Percentiles rank a stretch among this genome's conserved stretches.
Conservation (phyloP, 2,797 vertebrate species). For the Pterois miles region DNA sequence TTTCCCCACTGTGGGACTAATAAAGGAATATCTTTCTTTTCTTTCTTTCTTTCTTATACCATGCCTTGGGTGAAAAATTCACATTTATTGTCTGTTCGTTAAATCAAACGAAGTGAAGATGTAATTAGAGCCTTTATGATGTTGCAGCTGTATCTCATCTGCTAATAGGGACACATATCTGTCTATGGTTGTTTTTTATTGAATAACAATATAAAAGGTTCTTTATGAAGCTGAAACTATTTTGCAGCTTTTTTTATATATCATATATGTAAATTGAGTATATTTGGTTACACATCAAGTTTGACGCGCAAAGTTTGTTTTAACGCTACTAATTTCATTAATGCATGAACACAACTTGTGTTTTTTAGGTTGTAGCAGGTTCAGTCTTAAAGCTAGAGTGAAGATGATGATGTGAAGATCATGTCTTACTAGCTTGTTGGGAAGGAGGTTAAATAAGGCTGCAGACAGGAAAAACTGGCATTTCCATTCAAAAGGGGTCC, state of each 20-base stretch:
- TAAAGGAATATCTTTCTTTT: too few relatives aligned
- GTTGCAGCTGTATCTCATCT: neutral
- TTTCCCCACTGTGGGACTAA: too few relatives aligned
- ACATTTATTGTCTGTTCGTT: neutral
- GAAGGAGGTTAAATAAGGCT: too few relatives aligned
- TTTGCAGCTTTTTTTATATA: neutral
- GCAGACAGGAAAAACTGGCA: too few relatives aligned
- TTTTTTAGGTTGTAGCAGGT: rapidly evolving
- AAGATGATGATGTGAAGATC: too few relatives aligned
- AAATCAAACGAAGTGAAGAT: neutral
- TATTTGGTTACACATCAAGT: neutral
- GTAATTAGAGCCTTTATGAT: neutral
- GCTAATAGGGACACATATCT: neutral
- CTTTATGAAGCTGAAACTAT: neutral
- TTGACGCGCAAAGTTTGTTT: rapidly evolving
- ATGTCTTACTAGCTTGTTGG: too few relatives aligned
- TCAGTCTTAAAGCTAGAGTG: too few relatives aligned
- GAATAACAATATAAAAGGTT: neutral
- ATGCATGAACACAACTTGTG: too few relatives aligned
- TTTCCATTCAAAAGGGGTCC: rapidly evolving
- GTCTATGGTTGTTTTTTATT: neutral
- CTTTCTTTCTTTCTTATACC: neutral
- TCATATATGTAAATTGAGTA: neutral
- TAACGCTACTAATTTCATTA: too few relatives aligned
- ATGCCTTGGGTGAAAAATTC: neutral